Conservation (phyloP, 2,888 invertebrate species). For the Steinernema hermaphroditum region DNA sequence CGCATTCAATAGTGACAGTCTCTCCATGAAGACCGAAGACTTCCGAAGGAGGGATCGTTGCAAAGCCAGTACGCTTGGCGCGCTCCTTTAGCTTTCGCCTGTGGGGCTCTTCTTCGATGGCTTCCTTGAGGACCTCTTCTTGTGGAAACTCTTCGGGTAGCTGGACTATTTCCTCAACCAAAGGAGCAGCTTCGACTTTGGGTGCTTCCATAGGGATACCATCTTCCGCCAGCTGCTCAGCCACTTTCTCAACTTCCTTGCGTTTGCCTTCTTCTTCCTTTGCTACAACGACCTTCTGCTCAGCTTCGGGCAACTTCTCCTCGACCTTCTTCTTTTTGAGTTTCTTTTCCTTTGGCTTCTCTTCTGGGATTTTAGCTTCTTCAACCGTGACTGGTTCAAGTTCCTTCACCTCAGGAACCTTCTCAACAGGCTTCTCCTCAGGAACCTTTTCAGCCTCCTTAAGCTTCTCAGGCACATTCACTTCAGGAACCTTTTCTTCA, state of each 20-base stretch:
- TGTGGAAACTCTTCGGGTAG: neutral
- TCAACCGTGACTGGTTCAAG: conserved; percentile 4
- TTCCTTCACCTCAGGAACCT: neutral
- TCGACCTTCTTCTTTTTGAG: conserved; percentile 16
- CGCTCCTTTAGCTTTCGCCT: conserved; percentile 31
- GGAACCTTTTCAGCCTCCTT: conserved; percentile 18
- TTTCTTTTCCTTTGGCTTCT: conserved; percentile 6
- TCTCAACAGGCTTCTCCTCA: conserved; percentile 30
- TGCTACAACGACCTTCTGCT: conserved; percentile 18
- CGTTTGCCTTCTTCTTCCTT: too few relatives aligned
- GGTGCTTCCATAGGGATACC: too few relatives aligned
- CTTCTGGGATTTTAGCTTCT: conserved; percentile 29
- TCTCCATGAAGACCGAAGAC: conserved; percentile 58
- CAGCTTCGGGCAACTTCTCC: neutral
- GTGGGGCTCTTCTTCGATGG: conserved; percentile 18
- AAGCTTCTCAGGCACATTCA: conserved; percentile 11
- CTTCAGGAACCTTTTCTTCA: conserved; percentile 32
- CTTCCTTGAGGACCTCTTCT: conserved; percentile 15
- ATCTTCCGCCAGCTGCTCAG: too few relatives aligned
- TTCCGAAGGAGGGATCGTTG: conserved; percentile 48
- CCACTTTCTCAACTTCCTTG: too few relatives aligned
- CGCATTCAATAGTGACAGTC: conserved; percentile 57
- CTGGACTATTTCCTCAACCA: conserved; percentile 20
- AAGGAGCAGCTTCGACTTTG: too few relatives aligned
- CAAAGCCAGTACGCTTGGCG: conserved; percentile 58